Evolutionary conservation across 1,140 invertebrate genomes (phyloP).

Genomic region (Protaetia brevitarsis): DNA sequence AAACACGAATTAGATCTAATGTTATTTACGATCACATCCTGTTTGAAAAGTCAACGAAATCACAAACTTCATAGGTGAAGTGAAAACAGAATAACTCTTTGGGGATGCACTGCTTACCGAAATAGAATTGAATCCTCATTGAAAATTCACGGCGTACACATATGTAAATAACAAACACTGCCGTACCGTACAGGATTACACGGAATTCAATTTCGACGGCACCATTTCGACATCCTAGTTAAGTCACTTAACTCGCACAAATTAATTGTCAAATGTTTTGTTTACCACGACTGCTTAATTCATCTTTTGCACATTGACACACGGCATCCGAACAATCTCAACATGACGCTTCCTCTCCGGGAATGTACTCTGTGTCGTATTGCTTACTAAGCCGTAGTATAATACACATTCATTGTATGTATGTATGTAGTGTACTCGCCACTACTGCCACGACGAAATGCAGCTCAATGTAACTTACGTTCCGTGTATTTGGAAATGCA

Average conservation of each 20-base stretch:
- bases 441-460: not conserved
- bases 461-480: constrained; percentile 1
- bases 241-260: not conserved
- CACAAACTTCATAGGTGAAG: no score
- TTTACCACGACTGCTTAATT: not conserved
- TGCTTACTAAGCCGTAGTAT: not conserved
- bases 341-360: not conserved
- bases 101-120: not conserved
- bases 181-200: not conserved
- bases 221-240: not conserved
- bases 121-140: constrained; percentile 6
- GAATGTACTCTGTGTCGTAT: not conserved
- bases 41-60: no score
- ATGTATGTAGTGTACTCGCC: no score
- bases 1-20: no score
- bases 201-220: not conserved
- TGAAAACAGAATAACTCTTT: no score
- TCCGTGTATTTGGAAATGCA: constrained; percentile 7
- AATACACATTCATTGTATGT: not conserved
- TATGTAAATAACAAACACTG: not conserved
- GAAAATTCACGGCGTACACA: not conserved
- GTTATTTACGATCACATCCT: no score
- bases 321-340: not conserved
- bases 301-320: not conserved
- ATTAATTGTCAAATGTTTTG: not conserved